Percentiles rank a stretch among this genome's conserved stretches.
phyloP scores from a whole-genome alignment of 2,797 vertebrate species.

The Hephaestus fuliginosus region DNA sequence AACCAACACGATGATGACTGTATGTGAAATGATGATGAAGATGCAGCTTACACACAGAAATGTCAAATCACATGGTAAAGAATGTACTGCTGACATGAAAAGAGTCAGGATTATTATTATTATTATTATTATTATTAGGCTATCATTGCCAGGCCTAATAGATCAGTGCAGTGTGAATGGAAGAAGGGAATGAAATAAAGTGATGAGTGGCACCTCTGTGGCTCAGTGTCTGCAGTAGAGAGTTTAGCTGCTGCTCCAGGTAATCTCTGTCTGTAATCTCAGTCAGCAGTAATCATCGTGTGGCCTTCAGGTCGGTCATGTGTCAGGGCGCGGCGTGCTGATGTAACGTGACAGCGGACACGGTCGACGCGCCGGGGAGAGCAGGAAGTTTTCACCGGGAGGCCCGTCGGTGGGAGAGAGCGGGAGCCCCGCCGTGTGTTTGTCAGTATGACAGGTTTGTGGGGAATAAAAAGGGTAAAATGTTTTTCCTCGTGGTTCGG shows the following conservation, averaged over 20 bases:
- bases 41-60: constrained; percentile 5
- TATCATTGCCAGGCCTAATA: background rate
- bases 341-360: constrained; percentile 24
- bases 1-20: background rate
- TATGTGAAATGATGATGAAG: background rate
- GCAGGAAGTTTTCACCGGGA: constrained; percentile 34
- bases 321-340: constrained; percentile 24
- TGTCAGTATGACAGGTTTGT: constrained; percentile 69
- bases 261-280: constrained; percentile 40
- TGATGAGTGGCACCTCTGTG: background rate
- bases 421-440: background rate
- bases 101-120: no score
- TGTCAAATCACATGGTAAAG: background rate
- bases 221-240: background rate
- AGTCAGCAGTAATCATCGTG: constrained; percentile 21
- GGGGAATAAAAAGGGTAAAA: constrained; percentile 31
- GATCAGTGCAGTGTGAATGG: background rate
- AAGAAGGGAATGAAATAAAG: constrained; percentile 5
- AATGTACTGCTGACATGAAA: background rate
- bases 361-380: constrained; percentile 18
- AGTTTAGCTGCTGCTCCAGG: constrained; percentile 11
- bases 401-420: constrained; percentile 1
- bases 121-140: background rate
- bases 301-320: constrained; percentile 34
- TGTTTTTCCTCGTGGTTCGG: background rate